Evolutionary conservation across 1,140 invertebrate species (phyloP).

Genomic region (Heliothis virescens): DNA sequence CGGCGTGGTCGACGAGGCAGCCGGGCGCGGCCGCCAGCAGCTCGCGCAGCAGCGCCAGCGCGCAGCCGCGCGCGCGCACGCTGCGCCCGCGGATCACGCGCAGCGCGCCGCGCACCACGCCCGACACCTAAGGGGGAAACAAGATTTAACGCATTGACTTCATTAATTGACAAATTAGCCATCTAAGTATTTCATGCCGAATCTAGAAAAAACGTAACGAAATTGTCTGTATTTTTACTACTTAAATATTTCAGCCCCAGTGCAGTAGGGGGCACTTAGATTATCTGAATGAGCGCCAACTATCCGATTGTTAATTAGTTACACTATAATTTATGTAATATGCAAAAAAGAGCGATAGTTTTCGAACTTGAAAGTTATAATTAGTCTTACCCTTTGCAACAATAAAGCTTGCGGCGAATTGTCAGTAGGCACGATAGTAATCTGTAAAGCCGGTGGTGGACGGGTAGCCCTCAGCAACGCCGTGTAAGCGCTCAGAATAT

Average conservation of each 20-base stretch:
- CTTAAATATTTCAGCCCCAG: no score
- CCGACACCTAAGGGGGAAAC: no score
- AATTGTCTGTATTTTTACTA: no score
- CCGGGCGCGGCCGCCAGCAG: constrained; percentile 95
- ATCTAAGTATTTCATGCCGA: no score
- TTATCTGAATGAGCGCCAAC: no score
- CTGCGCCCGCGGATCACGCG: constrained; percentile 97
- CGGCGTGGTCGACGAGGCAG: constrained; percentile 94
- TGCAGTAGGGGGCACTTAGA: no score
- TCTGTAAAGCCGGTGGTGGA: constrained; percentile 86
- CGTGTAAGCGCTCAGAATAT: constrained; percentile 98
- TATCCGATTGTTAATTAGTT: no score
- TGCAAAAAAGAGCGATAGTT: neutral
- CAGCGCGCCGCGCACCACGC: constrained; percentile 96
- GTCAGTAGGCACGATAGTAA: constrained; percentile 72
- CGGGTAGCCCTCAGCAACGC: constrained; percentile 96
- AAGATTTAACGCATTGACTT: no score
- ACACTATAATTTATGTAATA: neutral
- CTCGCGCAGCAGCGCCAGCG: constrained; percentile 95
- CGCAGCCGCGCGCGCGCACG: constrained; percentile 95
- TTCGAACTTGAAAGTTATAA: neutral
- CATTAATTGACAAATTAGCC: no score
- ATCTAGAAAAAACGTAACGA: no score
- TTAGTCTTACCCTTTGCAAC: constrained; percentile 87
- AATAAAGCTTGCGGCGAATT: constrained; percentile 91